Percentiles rank a stretch among this genome's conserved stretches.
These are phyloP conservation scores for Phrynocephalus vlangalii DNA, from an alignment of 2,797 vertebrate species.

Conservation along the genomic window DNA sequence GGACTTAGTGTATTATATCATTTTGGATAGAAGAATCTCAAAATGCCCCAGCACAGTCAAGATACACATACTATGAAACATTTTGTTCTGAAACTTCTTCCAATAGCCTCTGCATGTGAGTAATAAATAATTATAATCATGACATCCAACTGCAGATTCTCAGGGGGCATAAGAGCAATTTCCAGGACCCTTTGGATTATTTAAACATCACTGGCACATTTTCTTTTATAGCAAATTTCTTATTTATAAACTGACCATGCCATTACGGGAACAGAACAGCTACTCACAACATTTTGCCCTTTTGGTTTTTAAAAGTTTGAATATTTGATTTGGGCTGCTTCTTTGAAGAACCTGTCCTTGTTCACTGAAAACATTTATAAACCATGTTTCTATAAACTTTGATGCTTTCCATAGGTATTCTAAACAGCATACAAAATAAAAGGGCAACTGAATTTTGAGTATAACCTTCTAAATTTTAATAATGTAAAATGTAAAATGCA, in stretches of 20 bases:
- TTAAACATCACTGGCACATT: slow-evolving; percentile 42
- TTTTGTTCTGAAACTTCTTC: slow-evolving; percentile 10
- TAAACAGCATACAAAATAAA: not conserved
- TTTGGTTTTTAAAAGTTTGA: not conserved
- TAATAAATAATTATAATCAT: slow-evolving; percentile 51
- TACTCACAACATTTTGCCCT: not conserved
- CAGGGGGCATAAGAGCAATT: not conserved
- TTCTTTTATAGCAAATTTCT: slow-evolving; percentile 17
- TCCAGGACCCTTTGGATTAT: slow-evolving; percentile 48
- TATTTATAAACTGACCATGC: slow-evolving; percentile 55
- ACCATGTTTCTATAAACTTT: not conserved
- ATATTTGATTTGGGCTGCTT: slow-evolving; percentile 5
- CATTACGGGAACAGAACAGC: slow-evolving; percentile 24
- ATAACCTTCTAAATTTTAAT: not conserved
- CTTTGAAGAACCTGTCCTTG: not conserved
- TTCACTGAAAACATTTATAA: not conserved
- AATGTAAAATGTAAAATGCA: not conserved
- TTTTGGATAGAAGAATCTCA: slow-evolving; percentile 32
- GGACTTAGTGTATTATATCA: not conserved
- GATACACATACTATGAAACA: too few species aligned
- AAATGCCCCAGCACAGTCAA: too few species aligned
- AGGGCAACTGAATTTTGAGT: not conserved
- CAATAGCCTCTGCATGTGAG: slow-evolving; percentile 25
- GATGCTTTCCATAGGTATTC: not conserved
- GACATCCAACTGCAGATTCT: not conserved